Evolutionary conservation across 1,140 invertebrate species (phyloP).

Genomic region (Anthonomus grandis): DNA sequence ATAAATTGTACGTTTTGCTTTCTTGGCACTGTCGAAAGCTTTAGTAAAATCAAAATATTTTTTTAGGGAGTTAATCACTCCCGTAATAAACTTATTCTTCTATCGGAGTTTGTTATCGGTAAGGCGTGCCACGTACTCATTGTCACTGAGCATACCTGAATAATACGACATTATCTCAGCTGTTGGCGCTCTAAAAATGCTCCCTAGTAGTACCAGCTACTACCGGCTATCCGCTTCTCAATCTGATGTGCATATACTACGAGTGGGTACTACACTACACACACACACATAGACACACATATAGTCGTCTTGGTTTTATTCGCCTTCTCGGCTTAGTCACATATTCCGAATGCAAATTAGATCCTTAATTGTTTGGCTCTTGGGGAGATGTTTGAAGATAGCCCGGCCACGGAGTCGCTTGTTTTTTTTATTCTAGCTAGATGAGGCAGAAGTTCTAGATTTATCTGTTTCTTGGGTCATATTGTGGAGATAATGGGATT

Average conservation of each 20-base stretch:
- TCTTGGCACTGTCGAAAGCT: too few relatives aligned
- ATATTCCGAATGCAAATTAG: slow-evolving; percentile 20
- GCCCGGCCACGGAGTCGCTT: neutral
- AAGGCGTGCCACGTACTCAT: slow-evolving; percentile 43
- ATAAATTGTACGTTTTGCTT: too few relatives aligned
- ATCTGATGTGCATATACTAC: slow-evolving; percentile 26
- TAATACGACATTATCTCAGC: slow-evolving; percentile 43
- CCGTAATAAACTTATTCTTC: slow-evolving; percentile 19
- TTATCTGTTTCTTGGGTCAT: too few relatives aligned
- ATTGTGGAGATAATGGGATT: too few relatives aligned
- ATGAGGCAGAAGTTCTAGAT: too few relatives aligned
- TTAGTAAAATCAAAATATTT: too few relatives aligned
- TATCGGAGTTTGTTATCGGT: slow-evolving; percentile 39
- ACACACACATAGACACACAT: too few relatives aligned
- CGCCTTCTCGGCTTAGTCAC: slow-evolving; percentile 19
- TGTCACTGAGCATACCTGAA: slow-evolving; percentile 44
- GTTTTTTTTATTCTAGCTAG: too few relatives aligned
- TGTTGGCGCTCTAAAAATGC: slow-evolving; percentile 37
- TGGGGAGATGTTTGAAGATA: slow-evolving; percentile 15
- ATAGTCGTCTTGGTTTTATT: slow-evolving; percentile 10
- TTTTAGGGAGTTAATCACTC: too few relatives aligned
- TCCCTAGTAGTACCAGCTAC: slow-evolving; percentile 29
- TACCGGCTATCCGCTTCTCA: slow-evolving; percentile 27
- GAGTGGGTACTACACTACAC: slow-evolving; percentile 6
- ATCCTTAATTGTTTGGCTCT: slow-evolving; percentile 21